Evolutionary conservation across 1,140 invertebrate species (phyloP).

Genomic region (Hetaerina americana): DNA sequence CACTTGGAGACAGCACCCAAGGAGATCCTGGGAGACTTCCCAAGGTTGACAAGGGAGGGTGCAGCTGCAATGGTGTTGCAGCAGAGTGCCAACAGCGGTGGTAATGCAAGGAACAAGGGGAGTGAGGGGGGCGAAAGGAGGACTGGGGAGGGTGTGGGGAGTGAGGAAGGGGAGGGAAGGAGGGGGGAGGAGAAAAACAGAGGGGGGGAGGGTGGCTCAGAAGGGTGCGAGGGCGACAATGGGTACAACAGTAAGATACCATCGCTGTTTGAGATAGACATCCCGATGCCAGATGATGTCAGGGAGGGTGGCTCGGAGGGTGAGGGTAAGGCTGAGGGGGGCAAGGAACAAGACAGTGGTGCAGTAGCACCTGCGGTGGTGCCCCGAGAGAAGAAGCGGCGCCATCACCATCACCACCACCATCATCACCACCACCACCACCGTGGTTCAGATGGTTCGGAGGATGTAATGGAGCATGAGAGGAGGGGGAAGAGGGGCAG

Average conservation of each 20-base stretch:
- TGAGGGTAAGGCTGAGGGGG: conserved; percentile 31
- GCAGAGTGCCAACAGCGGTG: conserved; percentile 22
- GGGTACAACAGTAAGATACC: conserved; percentile 29
- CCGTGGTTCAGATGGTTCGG: too few species aligned
- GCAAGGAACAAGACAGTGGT: conserved; percentile 28
- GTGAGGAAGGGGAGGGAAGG: conserved; percentile 24
- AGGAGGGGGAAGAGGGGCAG: not conserved
- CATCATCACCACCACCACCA: too few species aligned
- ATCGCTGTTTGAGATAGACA: conserved; percentile 39
- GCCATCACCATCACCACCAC: too few species aligned
- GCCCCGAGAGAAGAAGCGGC: conserved; percentile 24
- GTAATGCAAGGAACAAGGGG: conserved; percentile 20
- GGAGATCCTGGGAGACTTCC: conserved; percentile 78
- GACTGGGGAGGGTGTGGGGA: conserved; percentile 15
- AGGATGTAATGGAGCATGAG: not conserved
- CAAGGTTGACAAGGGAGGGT: conserved; percentile 59
- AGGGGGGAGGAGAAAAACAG: conserved; percentile 13
- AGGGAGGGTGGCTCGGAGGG: conserved; percentile 23
- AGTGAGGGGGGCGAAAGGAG: conserved; percentile 5
- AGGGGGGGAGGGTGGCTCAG: conserved; percentile 23
- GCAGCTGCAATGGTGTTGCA: conserved; percentile 31
- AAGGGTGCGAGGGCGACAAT: not conserved
- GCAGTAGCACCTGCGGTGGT: conserved; percentile 31
- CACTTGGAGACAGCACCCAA: conserved; percentile 82
- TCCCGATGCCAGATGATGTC: conserved; percentile 9